phyloP scores from a whole-genome alignment of 2,888 invertebrate genomes.

The Drosophila sordidula region DNA sequence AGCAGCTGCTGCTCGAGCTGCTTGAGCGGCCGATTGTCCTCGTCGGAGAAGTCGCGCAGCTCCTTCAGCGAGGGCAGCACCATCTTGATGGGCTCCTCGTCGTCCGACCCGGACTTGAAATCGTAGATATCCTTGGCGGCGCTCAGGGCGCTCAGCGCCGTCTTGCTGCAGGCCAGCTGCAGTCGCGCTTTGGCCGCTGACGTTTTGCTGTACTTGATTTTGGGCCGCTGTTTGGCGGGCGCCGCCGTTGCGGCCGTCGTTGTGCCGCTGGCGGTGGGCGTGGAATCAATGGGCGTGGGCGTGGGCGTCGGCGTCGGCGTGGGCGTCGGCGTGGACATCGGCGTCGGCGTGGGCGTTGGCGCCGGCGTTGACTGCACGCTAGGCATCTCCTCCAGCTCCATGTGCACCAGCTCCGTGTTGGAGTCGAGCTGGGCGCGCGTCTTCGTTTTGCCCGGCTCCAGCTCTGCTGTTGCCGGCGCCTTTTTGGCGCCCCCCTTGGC shows the following conservation, averaged over 20 bases:
- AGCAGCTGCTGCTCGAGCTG: conserved; percentile 37
- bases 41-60: conserved; percentile 83
- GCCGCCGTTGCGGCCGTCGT: conserved; percentile 9
- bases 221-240: conserved; percentile 58
- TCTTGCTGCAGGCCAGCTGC: conserved; percentile 49
- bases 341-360: conserved; percentile 19
- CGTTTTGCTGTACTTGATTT: conserved; percentile 68
- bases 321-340: conserved; percentile 13
- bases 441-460: background rate
- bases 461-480: conserved; percentile 9
- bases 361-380: conserved; percentile 16
- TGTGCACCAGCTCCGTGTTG: conserved; percentile 80
- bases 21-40: conserved; percentile 81
- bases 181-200: conserved; percentile 63
- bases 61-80: conserved; percentile 83
- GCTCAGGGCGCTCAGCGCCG: conserved; percentile 22
- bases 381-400: conserved; percentile 78
- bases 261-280: conserved; percentile 28
- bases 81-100: conserved; percentile 85
- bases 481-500: conserved; percentile 44
- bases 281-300: conserved; percentile 25
- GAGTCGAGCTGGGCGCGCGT: conserved; percentile 59
- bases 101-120: conserved; percentile 84
- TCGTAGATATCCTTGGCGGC: conserved; percentile 82
- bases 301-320: conserved; percentile 28